Conservation (phyloP, 1,140 invertebrate genomes). For the Mylabris phalerata region DNA sequence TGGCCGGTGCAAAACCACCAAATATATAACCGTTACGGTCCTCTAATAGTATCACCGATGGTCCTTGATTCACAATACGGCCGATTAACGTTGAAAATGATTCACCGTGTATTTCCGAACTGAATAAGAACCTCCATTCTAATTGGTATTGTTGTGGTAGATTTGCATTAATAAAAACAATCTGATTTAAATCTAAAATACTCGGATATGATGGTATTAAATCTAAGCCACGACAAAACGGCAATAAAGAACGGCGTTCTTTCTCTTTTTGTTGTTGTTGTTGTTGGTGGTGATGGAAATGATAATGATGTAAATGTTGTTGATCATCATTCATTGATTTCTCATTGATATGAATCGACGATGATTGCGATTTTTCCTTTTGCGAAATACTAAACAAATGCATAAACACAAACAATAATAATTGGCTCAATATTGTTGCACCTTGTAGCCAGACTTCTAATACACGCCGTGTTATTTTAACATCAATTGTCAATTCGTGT, state of each 20-base stretch:
- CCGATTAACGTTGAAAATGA: slow-evolving; percentile 68
- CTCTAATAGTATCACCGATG: slow-evolving; percentile 69
- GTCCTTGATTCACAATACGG: slow-evolving; percentile 69
- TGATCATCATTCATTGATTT: slow-evolving; percentile 9
- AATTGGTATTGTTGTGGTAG: slow-evolving; percentile 63
- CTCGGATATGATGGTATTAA: slow-evolving; percentile 69
- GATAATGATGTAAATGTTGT: slow-evolving; percentile 2
- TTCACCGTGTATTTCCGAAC: slow-evolving; percentile 74
- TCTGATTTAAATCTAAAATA: slow-evolving; percentile 66
- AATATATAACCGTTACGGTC: slow-evolving; percentile 79
- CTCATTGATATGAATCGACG: neutral
- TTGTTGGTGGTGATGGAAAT: slow-evolving; percentile 9
- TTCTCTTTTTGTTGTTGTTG: slow-evolving; percentile 18
- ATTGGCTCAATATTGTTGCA: slow-evolving; percentile 35
- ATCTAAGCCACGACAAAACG: slow-evolving; percentile 52
- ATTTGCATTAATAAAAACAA: slow-evolving; percentile 70
- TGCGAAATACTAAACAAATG: slow-evolving; percentile 40
- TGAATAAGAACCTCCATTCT: slow-evolving; percentile 78
- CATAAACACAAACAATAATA: slow-evolving; percentile 39
- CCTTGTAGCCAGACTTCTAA: slow-evolving; percentile 39
- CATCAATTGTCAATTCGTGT: slow-evolving; percentile 33
- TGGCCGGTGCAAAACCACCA: slow-evolving; percentile 74
- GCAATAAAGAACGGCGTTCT: slow-evolving; percentile 46
- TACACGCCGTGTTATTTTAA: slow-evolving; percentile 29
- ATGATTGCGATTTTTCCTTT: slow-evolving; percentile 27